Evolutionary conservation across 2,888 invertebrate species (phyloP).

Genomic region (Hirtodrosophila trivittata): DNA sequence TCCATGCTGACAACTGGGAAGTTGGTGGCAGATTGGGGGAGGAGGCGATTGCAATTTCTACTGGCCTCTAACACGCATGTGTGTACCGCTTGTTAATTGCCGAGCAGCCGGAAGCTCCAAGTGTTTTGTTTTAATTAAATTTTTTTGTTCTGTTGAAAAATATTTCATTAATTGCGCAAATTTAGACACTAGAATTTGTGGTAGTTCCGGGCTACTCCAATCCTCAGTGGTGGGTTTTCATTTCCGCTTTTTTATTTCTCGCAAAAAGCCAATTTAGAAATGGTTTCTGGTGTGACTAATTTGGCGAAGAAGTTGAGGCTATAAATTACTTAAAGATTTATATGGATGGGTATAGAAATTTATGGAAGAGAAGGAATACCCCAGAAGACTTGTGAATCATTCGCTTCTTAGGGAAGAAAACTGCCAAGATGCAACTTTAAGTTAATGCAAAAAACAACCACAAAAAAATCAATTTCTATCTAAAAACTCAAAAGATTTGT

Average conservation of each 20-base stretch:
- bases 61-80: conserved; percentile 47
- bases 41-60: no score
- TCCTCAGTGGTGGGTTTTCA: conserved; percentile 7
- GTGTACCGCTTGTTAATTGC: conserved; percentile 56
- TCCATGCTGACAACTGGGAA: conserved; percentile 19
- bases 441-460: no score
- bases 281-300: conserved; percentile 63
- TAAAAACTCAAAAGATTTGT: no score
- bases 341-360: no score
- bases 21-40: background rate
- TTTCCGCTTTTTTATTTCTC: conserved; percentile 17
- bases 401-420: no score
- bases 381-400: no score
- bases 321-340: conserved; percentile 51
- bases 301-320: conserved; percentile 25
- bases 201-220: conserved; percentile 17
- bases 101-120: conserved; percentile 50
- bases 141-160: conserved; percentile 34
- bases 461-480: no score
- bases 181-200: conserved; percentile 8
- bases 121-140: conserved; percentile 69
- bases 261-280: conserved; percentile 46
- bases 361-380: no score
- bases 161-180: conserved; percentile 44
- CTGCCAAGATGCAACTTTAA: no score